Evolutionary conservation across 2,888 invertebrate species (phyloP), one percentile per base, ranked within the genome.

Genomic region (Calameuta idolon): DNA sequence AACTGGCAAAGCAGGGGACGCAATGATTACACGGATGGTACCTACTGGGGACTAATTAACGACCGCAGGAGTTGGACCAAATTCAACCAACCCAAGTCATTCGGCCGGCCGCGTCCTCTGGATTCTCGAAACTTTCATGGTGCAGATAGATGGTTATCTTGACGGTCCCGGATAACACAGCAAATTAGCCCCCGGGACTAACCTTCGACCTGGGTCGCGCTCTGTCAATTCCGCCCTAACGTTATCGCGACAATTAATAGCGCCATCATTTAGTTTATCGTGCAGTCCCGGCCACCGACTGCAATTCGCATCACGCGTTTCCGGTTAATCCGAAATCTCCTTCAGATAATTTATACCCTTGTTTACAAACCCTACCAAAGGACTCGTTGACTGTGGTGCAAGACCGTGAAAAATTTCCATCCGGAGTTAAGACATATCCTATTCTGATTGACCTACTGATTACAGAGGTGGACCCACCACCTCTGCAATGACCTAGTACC

Each of bases 11-110:
- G 55, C 55, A 55, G 55, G 55, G 55, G 9, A 55, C 23, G 85
- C 85, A 86, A 89, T 88, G 87, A 89, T 89, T 87, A 87, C 86
- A 83, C 83, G 85, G 85, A 88, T 86, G 85, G 86, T 81, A 84
- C 86, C 86, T 81, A 76, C 79, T 80, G 79, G 83, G 83, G 82
- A 82, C 87, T 88, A 89, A 89, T 89, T 88, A 87, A 15, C 31
- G 5, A 55, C 2, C 55, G 55, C 9, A 55, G 55, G 55, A 23
- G 23, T 55, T 55, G 55, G 55, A 55, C 55, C 55, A 23, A 55
- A 55, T 55, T 55, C 55, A 23, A 55, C 5, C 55, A 23, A 5
- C 55, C 55, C 55, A 55, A 55, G 55, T 55, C 15, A 35, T n/a
- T 15, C 75, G 34, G 68, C n/a, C 31, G 33, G 15, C 23, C 35